Base-by-base conservation (phyloP, 1,140 invertebrate species). In the Myzus persicae region DNA sequence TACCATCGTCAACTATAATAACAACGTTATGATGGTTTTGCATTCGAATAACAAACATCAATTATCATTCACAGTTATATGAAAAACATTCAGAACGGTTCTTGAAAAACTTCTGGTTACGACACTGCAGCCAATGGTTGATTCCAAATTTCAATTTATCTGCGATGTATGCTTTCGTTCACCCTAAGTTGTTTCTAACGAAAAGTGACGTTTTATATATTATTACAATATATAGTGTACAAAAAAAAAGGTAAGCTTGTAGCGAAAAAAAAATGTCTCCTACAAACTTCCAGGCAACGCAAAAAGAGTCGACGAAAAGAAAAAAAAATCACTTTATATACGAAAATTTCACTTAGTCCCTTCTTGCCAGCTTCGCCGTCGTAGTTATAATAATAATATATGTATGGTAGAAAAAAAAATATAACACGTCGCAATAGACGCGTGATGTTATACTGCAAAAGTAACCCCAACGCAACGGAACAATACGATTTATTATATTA, bases 301-400 rank as follows among this genome's bases (percentile, higher is more conserved):
- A n/a, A 76, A 76, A 76, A 76, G n/a, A 76, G 31, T 76, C 59
- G 6, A 76, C 59, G 31, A 76, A 76, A 76, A 67, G 59, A 0
- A 67, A 76, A 59, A 67, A 76, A n/a, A 76, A 76, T 76, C 59
- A 76, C 59, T 76, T 76, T 76, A 76, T 76, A 20, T 18, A 76
- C 59, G 59, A 76, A 76, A 76, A 76, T 76, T n/a, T 76, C 59
- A 76, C 59, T 76, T 76, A 76, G 59, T n/a, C 59, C 59, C 59
- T 76, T 76, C 31, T 76, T 76, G 4, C 14, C 31, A 8, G 11
- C 59, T 31, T 67, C 54, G 31, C 26, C 59, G 26, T 31, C 59
- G 59, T 76, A 76, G 14, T 76, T n/a, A 18, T 14, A 76, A 76
- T 76, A 76, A 76, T 76, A 36, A 76, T 76, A n/a, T 76, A 36